These are phyloP conservation scores for Ondatra zibethicus DNA, from an alignment of 2,113 vertebrate genomes.

Conservation along the genomic window DNA sequence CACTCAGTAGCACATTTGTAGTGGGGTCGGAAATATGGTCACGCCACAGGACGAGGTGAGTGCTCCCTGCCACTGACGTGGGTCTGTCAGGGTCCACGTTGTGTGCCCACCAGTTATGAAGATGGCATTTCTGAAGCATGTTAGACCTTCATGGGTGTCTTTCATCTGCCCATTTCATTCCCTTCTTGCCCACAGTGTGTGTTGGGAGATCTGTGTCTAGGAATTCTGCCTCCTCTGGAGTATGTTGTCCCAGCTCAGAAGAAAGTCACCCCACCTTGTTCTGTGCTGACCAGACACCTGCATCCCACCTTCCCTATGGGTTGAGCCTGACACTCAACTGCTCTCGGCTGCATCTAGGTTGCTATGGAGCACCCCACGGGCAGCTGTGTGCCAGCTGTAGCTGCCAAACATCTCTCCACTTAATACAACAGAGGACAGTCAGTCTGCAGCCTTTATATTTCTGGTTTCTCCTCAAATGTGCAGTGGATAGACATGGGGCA, in stretches of 20 bases:
- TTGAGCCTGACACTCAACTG: fast-evolving
- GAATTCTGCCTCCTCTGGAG: not conserved
- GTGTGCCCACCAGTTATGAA: no score
- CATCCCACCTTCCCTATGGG: no score
- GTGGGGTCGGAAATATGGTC: fast-evolving
- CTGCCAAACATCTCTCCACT: not conserved
- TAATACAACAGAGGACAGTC: fast-evolving
- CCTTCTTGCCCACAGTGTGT: not conserved
- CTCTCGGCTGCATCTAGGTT: no score
- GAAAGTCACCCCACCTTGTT: fast-evolving
- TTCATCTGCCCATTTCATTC: fast-evolving
- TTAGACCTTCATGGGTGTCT: not conserved
- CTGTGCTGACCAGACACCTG: fast-evolving
- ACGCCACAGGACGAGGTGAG: fast-evolving
- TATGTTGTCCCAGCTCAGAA: not conserved
- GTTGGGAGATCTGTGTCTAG: not conserved
- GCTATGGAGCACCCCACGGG: not conserved
- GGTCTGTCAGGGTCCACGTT: not conserved
- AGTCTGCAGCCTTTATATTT: fast-evolving
- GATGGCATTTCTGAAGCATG: no score
- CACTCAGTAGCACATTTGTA: not conserved
- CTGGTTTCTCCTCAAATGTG: not conserved
- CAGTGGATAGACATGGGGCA: fast-evolving
- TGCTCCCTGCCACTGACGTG: fast-evolving
- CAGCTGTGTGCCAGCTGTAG: fast-evolving